Evolutionary conservation across 2,113 vertebrate species (phyloP).

Genomic region (Onychorhynchus coronatus): DNA sequence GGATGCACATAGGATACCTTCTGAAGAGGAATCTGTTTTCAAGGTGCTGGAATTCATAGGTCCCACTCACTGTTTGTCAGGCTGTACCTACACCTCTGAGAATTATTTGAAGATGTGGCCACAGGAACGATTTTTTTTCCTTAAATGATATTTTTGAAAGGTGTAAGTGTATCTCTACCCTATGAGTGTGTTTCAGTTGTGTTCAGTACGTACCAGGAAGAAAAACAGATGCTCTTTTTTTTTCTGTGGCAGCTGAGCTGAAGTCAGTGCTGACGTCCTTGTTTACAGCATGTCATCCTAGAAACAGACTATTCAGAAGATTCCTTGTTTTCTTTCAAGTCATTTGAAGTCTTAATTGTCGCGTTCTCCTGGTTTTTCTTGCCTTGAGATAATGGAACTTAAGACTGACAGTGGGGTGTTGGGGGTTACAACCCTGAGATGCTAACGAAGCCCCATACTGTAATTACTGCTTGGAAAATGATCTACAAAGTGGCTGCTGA

Average conservation of each 20-base stretch:
- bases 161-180: background rate
- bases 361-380: background rate
- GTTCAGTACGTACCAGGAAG: background rate
- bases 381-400: background rate
- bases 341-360: background rate
- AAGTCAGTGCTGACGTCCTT: conserved; percentile 14
- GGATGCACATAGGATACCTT: background rate
- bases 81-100: background rate
- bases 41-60: background rate
- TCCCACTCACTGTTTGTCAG: background rate
- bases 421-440: background rate
- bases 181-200: background rate
- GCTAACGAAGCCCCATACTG: background rate
- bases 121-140: background rate
- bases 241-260: conserved; percentile 28
- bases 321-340: background rate
- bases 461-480: background rate
- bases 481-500: background rate
- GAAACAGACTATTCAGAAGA: background rate
- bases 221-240: background rate
- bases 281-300: background rate
- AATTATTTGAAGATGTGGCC: background rate
- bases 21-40: background rate
- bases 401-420: background rate
- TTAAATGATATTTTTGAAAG: background rate